Conservation (phyloP, 2,888 invertebrate genomes). For the Sinohyriopsis cumingii region DNA sequence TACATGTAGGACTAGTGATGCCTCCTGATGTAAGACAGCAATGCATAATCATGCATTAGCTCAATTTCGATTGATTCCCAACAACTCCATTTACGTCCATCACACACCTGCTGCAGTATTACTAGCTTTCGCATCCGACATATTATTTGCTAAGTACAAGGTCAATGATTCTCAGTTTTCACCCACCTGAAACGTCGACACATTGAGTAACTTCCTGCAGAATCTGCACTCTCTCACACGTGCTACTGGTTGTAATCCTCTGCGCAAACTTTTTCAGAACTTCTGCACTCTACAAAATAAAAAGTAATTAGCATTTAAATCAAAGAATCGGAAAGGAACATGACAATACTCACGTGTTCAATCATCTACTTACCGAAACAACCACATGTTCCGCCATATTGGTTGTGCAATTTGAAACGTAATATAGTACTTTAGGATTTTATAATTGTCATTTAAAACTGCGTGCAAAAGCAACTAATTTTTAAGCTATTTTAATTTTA, state of each 20-base stretch:
- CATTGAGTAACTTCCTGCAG: constrained; percentile 52
- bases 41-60: too few relatives aligned
- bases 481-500: too few relatives aligned
- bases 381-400: constrained; percentile 61
- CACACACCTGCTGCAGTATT: too few relatives aligned
- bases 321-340: constrained; percentile 3
- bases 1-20: too few relatives aligned
- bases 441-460: too few relatives aligned
- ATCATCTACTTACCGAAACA: constrained; percentile 41
- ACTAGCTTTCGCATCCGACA: too few relatives aligned
- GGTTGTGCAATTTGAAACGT: constrained; percentile 56
- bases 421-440: not conserved
- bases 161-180: too few relatives aligned
- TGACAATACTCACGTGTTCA: constrained; percentile 1
- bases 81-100: too few relatives aligned
- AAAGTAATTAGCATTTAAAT: not conserved
- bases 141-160: too few relatives aligned
- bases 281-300: constrained; percentile 52
- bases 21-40: too few relatives aligned
- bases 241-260: constrained; percentile 59
- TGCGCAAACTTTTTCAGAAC: constrained; percentile 62
- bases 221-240: constrained; percentile 55
- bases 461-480: too few relatives aligned
- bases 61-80: too few relatives aligned
- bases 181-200: constrained; percentile 29